Evolutionary conservation across 1,140 invertebrate genomes (phyloP).

Genomic region (Papilio polyxenes): DNA sequence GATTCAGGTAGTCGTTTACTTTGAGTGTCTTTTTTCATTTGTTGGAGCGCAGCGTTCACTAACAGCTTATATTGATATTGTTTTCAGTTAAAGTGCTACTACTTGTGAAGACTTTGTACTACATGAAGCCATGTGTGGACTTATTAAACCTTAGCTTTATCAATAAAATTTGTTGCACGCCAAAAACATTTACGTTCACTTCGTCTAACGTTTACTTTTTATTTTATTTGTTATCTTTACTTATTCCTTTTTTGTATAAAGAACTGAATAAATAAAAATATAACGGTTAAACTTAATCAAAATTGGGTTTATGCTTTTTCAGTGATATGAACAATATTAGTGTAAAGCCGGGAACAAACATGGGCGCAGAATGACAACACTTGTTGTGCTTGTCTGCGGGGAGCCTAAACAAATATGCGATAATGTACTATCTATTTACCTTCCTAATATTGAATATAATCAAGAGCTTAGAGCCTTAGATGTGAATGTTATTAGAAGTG

Average conservation of each 20-base stretch:
- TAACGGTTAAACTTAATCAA: background rate
- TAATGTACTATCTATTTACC: conserved; percentile 30
- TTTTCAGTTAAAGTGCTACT: conserved; percentile 48
- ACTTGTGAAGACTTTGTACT: background rate
- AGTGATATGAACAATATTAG: conserved; percentile 25
- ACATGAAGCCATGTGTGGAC: background rate
- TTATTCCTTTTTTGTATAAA: too few relatives aligned
- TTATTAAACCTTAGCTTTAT: background rate
- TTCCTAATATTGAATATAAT: conserved; percentile 32
- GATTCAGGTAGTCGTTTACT: conserved; percentile 73
- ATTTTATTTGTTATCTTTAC: background rate
- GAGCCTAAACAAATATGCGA: conserved; percentile 36
- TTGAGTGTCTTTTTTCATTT: conserved; percentile 66
- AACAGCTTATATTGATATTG: conserved; percentile 65
- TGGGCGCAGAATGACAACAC: conserved; percentile 16
- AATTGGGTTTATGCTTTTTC: conserved; percentile 16
- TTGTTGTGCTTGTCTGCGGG: conserved; percentile 35
- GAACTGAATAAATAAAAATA: too few relatives aligned
- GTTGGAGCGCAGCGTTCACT: conserved; percentile 51
- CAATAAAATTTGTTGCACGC: background rate
- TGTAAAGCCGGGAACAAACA: conserved; percentile 31
- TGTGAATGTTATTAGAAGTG: conserved; percentile 12
- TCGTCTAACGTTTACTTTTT: background rate
- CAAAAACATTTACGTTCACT: too few relatives aligned
- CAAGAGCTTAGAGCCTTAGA: background rate